Percentiles rank a stretch among this genome's conserved stretches.
Conservation (phyloP, 1,140 invertebrate species). For the Papilio polyxenes region DNA sequence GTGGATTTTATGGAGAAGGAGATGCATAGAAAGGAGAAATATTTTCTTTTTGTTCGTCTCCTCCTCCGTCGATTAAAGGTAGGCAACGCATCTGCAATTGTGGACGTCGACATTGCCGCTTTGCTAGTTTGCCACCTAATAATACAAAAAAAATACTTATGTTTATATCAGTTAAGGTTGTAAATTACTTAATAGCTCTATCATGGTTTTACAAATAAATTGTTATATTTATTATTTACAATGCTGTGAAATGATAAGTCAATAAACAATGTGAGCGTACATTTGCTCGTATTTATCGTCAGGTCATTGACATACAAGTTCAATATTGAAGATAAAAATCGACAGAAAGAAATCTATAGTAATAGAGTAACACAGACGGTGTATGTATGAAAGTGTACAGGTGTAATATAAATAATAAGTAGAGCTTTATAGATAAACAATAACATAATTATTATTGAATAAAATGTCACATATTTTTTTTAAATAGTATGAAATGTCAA, state of each 20-base stretch:
- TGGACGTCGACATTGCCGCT: no score
- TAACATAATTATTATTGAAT: not conserved
- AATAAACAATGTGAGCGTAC: slow-evolving; percentile 9
- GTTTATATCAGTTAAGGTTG: not conserved
- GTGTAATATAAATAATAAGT: slow-evolving; percentile 26
- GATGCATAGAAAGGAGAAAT: no score
- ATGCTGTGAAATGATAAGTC: slow-evolving; percentile 37
- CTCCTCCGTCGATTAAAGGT: no score
- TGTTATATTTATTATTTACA: slow-evolving; percentile 30
- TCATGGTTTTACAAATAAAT: not conserved
- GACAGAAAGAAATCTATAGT: not conserved
- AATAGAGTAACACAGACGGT: not conserved
- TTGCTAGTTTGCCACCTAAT: not conserved
- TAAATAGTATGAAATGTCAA: slow-evolving; percentile 28
- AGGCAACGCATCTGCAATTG: no score
- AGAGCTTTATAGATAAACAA: not conserved
- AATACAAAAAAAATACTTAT: not conserved
- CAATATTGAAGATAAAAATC: slow-evolving; percentile 31
- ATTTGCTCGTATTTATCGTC: slow-evolving; percentile 23
- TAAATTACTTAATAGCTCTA: slow-evolving; percentile 1
- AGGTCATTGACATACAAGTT: slow-evolving; percentile 46
- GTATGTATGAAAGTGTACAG: no score
- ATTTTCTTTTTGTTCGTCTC: no score
- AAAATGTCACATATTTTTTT: not conserved
- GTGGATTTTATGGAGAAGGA: no score